Evolutionary conservation across 2,113 vertebrate genomes (phyloP).

Genomic region (Melospiza georgiana): DNA sequence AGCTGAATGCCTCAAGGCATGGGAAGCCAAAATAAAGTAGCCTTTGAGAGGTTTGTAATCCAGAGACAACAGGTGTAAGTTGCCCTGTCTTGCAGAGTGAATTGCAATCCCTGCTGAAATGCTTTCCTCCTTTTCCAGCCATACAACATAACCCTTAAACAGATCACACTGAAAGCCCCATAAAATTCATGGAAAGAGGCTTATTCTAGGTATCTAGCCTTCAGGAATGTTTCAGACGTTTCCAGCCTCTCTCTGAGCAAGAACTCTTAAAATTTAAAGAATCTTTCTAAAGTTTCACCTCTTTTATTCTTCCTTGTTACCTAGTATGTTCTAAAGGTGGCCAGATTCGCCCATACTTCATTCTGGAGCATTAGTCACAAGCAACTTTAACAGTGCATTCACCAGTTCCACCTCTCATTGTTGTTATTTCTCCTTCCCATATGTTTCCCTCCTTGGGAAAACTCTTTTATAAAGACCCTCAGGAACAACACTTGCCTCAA

Average conservation of each 20-base stretch:
- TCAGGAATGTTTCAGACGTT: background rate
- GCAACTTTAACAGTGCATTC: background rate
- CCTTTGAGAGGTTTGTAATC: background rate
- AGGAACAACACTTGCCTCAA: no score
- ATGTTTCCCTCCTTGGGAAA: background rate
- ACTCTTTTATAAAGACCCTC: background rate
- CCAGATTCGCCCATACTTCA: background rate
- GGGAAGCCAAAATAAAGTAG: background rate
- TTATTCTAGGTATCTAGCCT: background rate
- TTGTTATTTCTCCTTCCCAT: background rate
- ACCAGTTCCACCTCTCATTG: background rate
- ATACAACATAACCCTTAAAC: accelerated
- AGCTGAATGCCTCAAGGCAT: background rate
- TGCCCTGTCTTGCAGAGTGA: background rate
- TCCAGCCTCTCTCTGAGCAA: background rate
- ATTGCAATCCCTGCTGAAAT: background rate
- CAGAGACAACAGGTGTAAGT: background rate
- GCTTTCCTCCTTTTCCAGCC: background rate
- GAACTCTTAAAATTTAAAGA: background rate
- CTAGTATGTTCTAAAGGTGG: background rate
- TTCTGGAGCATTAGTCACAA: background rate
- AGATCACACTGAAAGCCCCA: background rate
- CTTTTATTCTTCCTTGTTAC: background rate
- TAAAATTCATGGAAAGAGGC: background rate
- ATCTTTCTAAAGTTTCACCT: background rate